A percentile compares a stretch with the other conserved stretches of the same genome.
phyloP scores from a whole-genome alignment of 2,888 invertebrate genomes.

The Pseudococcus viburni region DNA sequence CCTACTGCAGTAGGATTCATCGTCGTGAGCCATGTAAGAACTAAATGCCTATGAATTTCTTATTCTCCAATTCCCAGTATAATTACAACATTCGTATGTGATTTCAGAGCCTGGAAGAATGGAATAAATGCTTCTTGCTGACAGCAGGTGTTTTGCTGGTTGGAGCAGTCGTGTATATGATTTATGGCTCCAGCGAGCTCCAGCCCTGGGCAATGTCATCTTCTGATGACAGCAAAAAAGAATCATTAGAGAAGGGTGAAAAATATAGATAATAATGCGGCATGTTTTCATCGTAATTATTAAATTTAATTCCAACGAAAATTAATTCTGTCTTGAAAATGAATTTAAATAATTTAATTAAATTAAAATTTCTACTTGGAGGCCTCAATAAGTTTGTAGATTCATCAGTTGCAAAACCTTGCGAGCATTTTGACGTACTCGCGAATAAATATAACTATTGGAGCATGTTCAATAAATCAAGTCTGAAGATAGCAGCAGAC shows the following conservation, averaged over 20 bases:
- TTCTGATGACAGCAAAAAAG: background rate
- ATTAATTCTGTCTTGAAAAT: background rate
- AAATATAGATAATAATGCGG: background rate
- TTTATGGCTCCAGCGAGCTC: slow-evolving; percentile 11
- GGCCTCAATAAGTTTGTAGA: background rate
- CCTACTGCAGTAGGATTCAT: slow-evolving; percentile 26
- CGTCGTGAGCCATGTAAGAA: slow-evolving; percentile 17
- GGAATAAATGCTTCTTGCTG: background rate
- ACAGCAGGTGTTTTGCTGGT: background rate
- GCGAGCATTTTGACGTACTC: background rate
- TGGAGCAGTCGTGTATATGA: background rate
- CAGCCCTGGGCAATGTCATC: slow-evolving; percentile 10
- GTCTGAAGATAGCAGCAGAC: background rate
- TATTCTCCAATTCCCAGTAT: background rate
- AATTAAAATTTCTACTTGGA: background rate
- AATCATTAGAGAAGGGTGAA: background rate
- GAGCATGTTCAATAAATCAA: slow-evolving; percentile 4
- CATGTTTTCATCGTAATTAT: too few relatives aligned
- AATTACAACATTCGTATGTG: background rate
- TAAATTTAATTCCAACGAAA: background rate
- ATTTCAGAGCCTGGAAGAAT: background rate
- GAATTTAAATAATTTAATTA: background rate
- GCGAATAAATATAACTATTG: background rate
- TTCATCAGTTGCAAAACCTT: background rate
- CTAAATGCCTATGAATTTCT: background rate